Percentiles rank a stretch among this genome's conserved stretches.
These are phyloP conservation scores for Fabriciana adippe DNA, from an alignment of 2,888 invertebrate species.

Conservation along the genomic window DNA sequence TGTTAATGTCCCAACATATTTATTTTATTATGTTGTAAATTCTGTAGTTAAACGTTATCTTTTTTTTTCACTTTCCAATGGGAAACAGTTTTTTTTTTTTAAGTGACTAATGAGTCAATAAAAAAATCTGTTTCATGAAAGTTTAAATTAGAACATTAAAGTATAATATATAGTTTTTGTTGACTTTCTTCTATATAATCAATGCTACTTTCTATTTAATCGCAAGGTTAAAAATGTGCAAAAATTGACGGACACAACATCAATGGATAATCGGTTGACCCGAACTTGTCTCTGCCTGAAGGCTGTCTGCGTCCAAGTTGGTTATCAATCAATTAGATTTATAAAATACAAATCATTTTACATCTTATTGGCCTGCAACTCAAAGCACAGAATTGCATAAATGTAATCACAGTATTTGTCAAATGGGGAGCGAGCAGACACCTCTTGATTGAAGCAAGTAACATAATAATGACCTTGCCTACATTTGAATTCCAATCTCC, in stretches of 20 bases:
- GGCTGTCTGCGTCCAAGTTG: conserved; percentile 40
- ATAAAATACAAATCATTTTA: conserved; percentile 17
- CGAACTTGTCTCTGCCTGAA: conserved; percentile 40
- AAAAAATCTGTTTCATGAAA: no score
- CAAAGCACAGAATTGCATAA: conserved; percentile 21
- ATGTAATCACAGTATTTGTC: conserved; percentile 6
- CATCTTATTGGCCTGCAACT: conserved; percentile 1
- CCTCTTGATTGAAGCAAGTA: conserved; percentile 19
- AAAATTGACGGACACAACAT: conserved; percentile 25
- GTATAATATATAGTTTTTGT: no score
- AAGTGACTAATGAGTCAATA: no score
- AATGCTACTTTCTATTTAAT: conserved; percentile 28
- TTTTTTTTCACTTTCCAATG: neutral
- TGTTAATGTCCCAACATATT: no score
- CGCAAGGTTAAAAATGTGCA: conserved; percentile 28
- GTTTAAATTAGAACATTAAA: no score
- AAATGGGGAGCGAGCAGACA: conserved; percentile 10
- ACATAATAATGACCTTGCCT: conserved; percentile 19
- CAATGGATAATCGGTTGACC: conserved; percentile 35
- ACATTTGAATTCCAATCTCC: conserved; percentile 4
- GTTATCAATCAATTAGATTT: conserved; percentile 34
- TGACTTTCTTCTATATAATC: conserved; percentile 20
- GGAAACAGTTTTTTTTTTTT: no score
- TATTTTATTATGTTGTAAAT: no score
- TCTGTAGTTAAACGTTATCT: neutral